Base-by-base conservation (phyloP, 2,888 invertebrate genomes). In the Macrosiphum euphorbiae region DNA sequence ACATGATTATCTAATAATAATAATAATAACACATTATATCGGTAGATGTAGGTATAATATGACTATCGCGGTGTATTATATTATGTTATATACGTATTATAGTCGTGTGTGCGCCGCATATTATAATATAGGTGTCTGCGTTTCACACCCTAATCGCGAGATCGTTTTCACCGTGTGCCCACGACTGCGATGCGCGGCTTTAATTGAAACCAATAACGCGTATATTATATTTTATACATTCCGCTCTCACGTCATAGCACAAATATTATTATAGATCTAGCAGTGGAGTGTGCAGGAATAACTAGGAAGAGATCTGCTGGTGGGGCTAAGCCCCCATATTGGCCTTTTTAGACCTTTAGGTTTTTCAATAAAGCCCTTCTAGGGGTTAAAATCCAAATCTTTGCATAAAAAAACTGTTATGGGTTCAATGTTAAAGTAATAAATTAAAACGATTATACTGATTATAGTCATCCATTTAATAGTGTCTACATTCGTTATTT, bases 141-240 rank as follows among this genome's bases (percentile, higher is more conserved):
- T 89, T 89, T 89, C 89, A 89, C 89, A 89, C 89, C 89, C 89
- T 89, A 89, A 89, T 89, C 89, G 89, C 89, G 58, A 89, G 89
- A 89, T 89, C 89, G 61, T 89, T 89, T 89, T 89, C 61, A 89
- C 13, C 28, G 24, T 28, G 58, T 89, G 89, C 44, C 44, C 58
- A n/a, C 89, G 58, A 44, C 55, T 26, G 13, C 44, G 26, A 88
- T 4, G 88, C 13, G 55, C 16, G 55, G 28, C 44, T 20, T 44
- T 89, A 89, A 89, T 89, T 89, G 89, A 61, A 89, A 89, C 89
- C 89, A 26, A 88, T 35, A 35, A n/a, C 78, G 78, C 35, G 35
- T 8, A 35, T 4, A 1, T 78, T 20, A 41, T 5, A 78, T 3
- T 0, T 20, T 78, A 16, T 20, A 41, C 20, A 35, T 78, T 35